Conservation (phyloP, 1,140 invertebrate species). For the Leucophenga varia region DNA sequence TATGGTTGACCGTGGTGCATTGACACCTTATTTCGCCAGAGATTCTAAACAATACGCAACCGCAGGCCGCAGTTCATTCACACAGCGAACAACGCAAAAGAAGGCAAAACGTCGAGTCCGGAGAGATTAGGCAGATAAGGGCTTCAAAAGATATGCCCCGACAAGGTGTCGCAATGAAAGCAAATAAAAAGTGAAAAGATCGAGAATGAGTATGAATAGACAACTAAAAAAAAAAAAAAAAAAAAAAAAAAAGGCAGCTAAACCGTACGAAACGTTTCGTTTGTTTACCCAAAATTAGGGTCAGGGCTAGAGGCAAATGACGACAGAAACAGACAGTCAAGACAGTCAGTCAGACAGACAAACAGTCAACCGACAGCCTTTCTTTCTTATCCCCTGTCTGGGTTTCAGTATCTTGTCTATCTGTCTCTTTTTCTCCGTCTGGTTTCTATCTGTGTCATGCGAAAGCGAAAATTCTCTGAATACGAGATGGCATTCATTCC, state of each 20-base stretch:
- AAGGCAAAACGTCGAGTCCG: too few relatives aligned
- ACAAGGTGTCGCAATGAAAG: conserved; percentile 18
- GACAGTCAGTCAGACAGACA: not conserved
- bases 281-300: conserved; percentile 45
- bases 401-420: not conserved
- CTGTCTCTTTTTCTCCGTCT: conserved; percentile 2
- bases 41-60: conserved; percentile 14
- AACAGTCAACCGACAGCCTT: conserved; percentile 7
- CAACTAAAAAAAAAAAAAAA: too few relatives aligned
- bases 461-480: conserved; percentile 46
- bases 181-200: conserved; percentile 19
- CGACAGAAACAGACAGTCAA: conserved; percentile 12
- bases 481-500: too few relatives aligned
- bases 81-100: conserved; percentile 5
- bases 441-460: conserved; percentile 39
- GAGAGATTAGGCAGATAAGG: conserved; percentile 30
- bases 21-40: conserved; percentile 30
- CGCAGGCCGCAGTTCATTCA: conserved; percentile 20
- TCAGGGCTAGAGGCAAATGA: conserved; percentile 38
- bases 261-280: conserved; percentile 22
- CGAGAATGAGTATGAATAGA: too few relatives aligned
- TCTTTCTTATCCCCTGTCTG: conserved; percentile 15
- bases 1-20: conserved; percentile 18
- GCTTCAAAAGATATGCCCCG: conserved; percentile 19
- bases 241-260: too few relatives aligned